A percentile compares a stretch with the other conserved stretches of the same genome.
phyloP scores from a whole-genome alignment of 1,140 invertebrate genomes.

The Philaenus spumarius region DNA sequence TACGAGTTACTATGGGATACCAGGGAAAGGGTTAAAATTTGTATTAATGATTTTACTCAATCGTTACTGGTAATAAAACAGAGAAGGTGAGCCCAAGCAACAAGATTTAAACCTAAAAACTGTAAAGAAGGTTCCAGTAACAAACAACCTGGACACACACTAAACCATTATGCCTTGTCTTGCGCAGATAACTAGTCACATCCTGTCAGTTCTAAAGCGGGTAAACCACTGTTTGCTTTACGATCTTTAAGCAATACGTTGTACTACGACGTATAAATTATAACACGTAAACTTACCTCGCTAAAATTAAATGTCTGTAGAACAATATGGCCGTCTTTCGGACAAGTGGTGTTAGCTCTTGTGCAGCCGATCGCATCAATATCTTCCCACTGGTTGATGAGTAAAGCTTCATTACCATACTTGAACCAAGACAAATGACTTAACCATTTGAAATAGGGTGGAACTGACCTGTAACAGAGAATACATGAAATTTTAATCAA shows the following conservation, averaged over 20 bases:
- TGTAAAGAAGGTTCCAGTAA: too few species aligned
- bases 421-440: conserved; percentile 93
- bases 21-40: too few species aligned
- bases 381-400: conserved; percentile 89
- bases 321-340: conserved; percentile 65
- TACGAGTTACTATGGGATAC: too few species aligned
- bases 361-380: conserved; percentile 66
- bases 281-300: conserved; percentile 50
- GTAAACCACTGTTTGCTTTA: too few species aligned
- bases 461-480: conserved; percentile 69
- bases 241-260: too few species aligned
- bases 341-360: conserved; percentile 62
- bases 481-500: too few species aligned
- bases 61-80: too few species aligned
- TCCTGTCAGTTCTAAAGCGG: too few species aligned
- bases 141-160: neutral
- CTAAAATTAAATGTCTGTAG: conserved; percentile 72
- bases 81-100: too few species aligned
- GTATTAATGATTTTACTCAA: too few species aligned
- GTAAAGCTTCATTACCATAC: conserved; percentile 86
- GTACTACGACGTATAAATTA: too few species aligned
- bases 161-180: neutral
- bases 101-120: too few species aligned
- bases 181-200: conserved; percentile 1
- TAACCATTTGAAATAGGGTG: conserved; percentile 82